Evolutionary conservation across 2,797 vertebrate genomes (phyloP).

Genomic region (Spinibarbus caldwelli): DNA sequence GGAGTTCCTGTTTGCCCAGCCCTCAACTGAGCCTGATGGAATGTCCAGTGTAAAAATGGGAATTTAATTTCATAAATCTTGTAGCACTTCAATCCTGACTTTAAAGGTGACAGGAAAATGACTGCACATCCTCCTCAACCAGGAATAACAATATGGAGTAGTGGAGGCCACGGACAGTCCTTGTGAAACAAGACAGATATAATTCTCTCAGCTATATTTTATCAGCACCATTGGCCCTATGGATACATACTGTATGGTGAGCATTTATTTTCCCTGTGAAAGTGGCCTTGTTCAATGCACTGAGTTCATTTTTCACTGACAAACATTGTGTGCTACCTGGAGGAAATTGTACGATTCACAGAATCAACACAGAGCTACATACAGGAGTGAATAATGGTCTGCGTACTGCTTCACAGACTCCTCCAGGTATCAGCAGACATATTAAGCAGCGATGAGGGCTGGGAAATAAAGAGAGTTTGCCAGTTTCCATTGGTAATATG

Average conservation of each 20-base stretch:
- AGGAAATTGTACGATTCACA: conserved; percentile 42
- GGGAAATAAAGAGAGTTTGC: conserved; percentile 13
- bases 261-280: conserved; percentile 64
- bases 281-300: conserved; percentile 63
- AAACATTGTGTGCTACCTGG: conserved; percentile 64
- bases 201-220: conserved; percentile 69
- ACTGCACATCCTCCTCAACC: conserved; percentile 67
- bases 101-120: conserved; percentile 70
- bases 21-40: conserved; percentile 41
- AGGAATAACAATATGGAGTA: conserved; percentile 65
- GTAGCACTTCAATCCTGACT: conserved; percentile 68
- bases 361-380: conserved; percentile 55
- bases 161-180: conserved; percentile 59
- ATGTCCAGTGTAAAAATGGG: conserved; percentile 61
- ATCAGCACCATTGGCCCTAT: conserved; percentile 63
- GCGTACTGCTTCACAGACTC: not conserved
- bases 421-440: conserved; percentile 51
- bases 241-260: conserved; percentile 61
- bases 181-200: conserved; percentile 70
- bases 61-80: conserved; percentile 74
- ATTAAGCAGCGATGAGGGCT: conserved; percentile 38
- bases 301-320: conserved; percentile 65
- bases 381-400: conserved; percentile 53
- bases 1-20: conserved; percentile 33
- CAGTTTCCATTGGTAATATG: conserved; percentile 29